Percentiles rank a stretch among this genome's conserved stretches.
Evolutionary conservation across 1,140 invertebrate species (phyloP).

Genomic region (Megalonaias nervosa): DNA sequence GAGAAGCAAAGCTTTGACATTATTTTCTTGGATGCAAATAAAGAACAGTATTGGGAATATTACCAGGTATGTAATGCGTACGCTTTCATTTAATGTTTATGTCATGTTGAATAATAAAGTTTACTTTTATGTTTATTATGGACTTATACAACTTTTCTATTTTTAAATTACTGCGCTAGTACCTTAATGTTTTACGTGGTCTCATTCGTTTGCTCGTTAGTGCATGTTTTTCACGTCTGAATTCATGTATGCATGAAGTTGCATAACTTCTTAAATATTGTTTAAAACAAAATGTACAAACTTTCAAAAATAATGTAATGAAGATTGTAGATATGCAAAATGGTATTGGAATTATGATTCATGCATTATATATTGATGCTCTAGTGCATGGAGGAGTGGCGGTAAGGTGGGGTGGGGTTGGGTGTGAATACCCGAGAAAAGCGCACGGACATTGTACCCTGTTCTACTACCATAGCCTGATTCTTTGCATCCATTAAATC

Average conservation of each 20-base stretch:
- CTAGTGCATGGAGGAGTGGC: no score
- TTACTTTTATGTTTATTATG: background rate
- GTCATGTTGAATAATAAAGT: background rate
- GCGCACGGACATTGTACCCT: background rate
- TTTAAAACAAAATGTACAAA: no score
- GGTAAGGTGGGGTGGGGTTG: no score
- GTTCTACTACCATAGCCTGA: background rate
- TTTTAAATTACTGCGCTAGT: background rate
- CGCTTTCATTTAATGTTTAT: background rate
- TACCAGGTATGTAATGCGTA: constrained; percentile 20
- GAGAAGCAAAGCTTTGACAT: constrained; percentile 26
- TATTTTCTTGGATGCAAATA: constrained; percentile 34
- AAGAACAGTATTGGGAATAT: constrained; percentile 27
- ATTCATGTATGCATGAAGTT: no score
- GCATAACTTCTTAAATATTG: no score
- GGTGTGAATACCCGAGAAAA: no score
- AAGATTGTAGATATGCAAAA: no score
- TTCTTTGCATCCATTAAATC: background rate
- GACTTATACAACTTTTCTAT: background rate
- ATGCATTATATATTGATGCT: no score
- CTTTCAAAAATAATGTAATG: no score
- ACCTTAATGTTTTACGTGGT: background rate
- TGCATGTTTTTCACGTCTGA: no score
- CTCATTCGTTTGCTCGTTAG: background rate
- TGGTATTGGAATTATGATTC: no score